Evolutionary conservation across 2,113 vertebrate genomes (phyloP), one percentile per base, ranked within the genome.

Genomic region (Spea multiplicata): DNA sequence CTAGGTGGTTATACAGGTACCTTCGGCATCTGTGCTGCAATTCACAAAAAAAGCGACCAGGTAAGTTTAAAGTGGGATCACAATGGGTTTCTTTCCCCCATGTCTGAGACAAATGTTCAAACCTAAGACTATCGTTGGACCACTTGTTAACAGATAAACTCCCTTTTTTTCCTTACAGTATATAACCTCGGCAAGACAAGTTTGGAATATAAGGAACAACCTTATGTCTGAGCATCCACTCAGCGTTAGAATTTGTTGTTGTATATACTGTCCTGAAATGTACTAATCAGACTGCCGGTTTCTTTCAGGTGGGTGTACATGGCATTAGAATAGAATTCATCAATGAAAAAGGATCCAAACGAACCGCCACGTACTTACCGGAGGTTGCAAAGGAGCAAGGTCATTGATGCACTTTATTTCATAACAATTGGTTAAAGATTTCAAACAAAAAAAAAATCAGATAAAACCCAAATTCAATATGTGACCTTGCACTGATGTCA

Each of bases 251-350:
- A 44, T 66, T 3, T 50, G 55, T 61, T 80, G 52, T 68, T 79
- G 16, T 73, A 50, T 73, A 64, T 13, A 59, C 45, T 68, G 14
- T 74, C 44, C 78, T 50, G 71, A 67, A 80, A 48, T 85, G 66
- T 86, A 73, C 87, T 93, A 87, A 93, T 76, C 70, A 84, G 89
- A 86, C 82, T 93, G 86, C 87, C 65, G 0, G 17, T 93, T 87
- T 93, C 87, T 93, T 92, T 81, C 89, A 99, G 97, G 97, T 99
- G 94, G 97, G 97, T 93, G 95, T 99, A 87, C 97, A 99, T 85
- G 97, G 97, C 91, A 99, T 99, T 96, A 97, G 97, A 92, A 99
- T 99, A 97, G 97, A 99, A 89, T 99, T 99, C 97, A 98, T 98
- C 95, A 99, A 97, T 92, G 97, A 99, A 94, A 99, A 99, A 96